phyloP scores from a whole-genome alignment of 2,113 vertebrate species.

The Gracilinanus agilis region DNA sequence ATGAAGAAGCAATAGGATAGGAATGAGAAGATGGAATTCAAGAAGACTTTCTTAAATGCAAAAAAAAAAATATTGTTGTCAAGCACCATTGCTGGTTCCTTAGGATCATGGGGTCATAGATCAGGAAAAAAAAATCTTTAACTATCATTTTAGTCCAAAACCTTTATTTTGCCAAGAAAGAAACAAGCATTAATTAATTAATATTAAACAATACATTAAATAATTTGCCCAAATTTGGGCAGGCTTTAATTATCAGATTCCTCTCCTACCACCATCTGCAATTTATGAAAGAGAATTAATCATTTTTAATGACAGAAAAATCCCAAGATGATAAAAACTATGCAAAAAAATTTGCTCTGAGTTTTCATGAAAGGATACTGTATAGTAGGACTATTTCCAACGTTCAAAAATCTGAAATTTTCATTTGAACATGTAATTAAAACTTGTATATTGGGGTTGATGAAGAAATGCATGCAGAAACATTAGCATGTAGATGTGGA shows the following conservation, averaged over 20 bases:
- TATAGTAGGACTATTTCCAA: background rate
- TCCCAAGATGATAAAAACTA: background rate
- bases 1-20: background rate
- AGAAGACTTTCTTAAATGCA: background rate
- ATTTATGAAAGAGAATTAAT: background rate
- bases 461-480: background rate
- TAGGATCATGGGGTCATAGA: background rate
- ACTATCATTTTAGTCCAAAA: background rate
- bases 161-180: background rate
- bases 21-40: background rate
- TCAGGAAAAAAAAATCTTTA: background rate
- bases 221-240: background rate
- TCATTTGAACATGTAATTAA: constrained; percentile 29
- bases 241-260: background rate
- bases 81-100: background rate
- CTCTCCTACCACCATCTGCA: background rate
- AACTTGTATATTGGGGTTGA: background rate
- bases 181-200: no score
- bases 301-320: background rate
- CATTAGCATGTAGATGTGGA: background rate
- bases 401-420: background rate
- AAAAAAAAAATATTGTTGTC: background rate
- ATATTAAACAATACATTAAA: background rate
- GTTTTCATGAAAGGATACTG: background rate
- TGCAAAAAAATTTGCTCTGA: background rate